phyloP scores from a whole-genome alignment of 1,140 invertebrate genomes.

The Calosoma granatense region DNA sequence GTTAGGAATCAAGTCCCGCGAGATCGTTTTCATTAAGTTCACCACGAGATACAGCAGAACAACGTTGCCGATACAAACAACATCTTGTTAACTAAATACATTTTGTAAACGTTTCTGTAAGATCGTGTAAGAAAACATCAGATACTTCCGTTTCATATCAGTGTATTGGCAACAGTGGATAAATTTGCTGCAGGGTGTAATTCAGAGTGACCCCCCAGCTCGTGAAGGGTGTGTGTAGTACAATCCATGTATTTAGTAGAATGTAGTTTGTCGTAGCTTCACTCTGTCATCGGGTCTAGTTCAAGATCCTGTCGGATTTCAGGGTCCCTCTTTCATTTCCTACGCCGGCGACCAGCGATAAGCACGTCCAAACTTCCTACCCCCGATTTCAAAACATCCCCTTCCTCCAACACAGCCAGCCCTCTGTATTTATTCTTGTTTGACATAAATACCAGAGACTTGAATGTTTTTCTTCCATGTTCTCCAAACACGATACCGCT shows the following conservation, averaged over 20 bases:
- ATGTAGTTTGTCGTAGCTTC: conserved; percentile 3
- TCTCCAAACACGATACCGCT: neutral
- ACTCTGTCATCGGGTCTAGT: neutral
- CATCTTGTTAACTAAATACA: too few relatives aligned
- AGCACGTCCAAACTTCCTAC: neutral
- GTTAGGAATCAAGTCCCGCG: neutral
- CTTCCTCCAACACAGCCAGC: neutral
- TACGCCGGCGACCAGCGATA: neutral
- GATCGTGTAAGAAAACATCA: too few relatives aligned
- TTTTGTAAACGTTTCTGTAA: too few relatives aligned
- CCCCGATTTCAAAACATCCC: neutral
- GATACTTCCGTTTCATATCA: too few relatives aligned
- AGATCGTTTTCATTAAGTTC: neutral
- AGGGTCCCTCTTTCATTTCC: neutral
- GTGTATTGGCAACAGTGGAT: too few relatives aligned
- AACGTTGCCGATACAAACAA: neutral
- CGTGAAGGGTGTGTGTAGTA: too few relatives aligned
- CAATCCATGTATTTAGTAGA: too few relatives aligned
- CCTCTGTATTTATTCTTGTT: conserved; percentile 5
- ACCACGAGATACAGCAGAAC: neutral
- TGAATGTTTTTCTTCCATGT: neutral
- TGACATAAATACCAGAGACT: conserved; percentile 6
- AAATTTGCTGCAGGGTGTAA: too few relatives aligned
- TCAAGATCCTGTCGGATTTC: conserved; percentile 8
- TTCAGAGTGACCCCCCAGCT: too few relatives aligned